phyloP scores from a whole-genome alignment of 2,888 invertebrate genomes.

The Sycophila texana region DNA sequence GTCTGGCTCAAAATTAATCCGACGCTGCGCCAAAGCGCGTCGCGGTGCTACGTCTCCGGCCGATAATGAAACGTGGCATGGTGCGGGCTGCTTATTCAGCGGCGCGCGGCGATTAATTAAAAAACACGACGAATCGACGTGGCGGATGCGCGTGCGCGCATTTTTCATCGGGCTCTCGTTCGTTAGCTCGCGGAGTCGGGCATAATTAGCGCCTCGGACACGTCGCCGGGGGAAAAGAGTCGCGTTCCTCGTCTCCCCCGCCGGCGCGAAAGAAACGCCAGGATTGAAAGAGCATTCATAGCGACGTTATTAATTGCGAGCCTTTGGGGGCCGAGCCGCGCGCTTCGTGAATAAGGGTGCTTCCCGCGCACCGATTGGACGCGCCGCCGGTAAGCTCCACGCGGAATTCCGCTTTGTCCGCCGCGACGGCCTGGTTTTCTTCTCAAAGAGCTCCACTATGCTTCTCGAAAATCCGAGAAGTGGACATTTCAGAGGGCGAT shows the following conservation, averaged over 20 bases:
- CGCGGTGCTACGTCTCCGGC: too few relatives aligned
- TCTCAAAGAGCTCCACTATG: too few relatives aligned
- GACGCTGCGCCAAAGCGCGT: too few relatives aligned
- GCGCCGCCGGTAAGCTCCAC: neutral
- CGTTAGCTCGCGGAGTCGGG: conserved; percentile 40
- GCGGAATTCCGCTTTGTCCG: neutral
- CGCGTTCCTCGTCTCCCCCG: neutral
- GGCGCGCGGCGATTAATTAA: conserved; percentile 22
- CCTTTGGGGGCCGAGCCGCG: conserved; percentile 18
- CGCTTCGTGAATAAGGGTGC: neutral
- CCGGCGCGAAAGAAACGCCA: neutral
- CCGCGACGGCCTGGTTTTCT: too few relatives aligned
- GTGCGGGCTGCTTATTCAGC: too few relatives aligned
- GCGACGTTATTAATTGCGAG: conserved; percentile 55
- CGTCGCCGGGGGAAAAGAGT: neutral
- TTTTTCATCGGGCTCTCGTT: conserved; percentile 43
- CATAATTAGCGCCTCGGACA: conserved; percentile 52
- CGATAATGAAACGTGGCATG: too few relatives aligned
- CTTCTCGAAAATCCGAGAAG: too few relatives aligned
- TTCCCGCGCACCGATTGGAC: conserved; percentile 27
- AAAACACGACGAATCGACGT: conserved; percentile 1
- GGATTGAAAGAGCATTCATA: conserved; percentile 55
- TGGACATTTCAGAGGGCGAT: too few relatives aligned
- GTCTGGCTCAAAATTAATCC: too few relatives aligned
- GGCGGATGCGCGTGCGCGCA: neutral